These are phyloP conservation scores for Nothoprocta pentlandii DNA, from an alignment of 2,113 vertebrate genomes.

Conservation along the genomic window DNA sequence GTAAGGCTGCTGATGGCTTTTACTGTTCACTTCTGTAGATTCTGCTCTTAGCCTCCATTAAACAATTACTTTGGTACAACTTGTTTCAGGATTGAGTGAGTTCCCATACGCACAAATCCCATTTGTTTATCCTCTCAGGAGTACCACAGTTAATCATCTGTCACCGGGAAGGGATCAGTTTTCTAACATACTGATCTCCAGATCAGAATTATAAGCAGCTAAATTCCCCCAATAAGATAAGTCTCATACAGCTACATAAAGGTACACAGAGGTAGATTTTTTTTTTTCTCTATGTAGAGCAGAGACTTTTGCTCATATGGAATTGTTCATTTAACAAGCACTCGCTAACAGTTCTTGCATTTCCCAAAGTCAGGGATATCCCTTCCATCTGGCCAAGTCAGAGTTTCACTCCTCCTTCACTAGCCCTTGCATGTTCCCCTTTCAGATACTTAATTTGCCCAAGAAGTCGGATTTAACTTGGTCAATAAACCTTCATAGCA, in stretches of 20 bases:
- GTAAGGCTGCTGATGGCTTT: background rate
- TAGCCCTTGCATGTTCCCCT: background rate
- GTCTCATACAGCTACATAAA: background rate
- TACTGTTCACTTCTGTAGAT: background rate
- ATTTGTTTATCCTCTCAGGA: background rate
- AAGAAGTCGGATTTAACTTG: conserved; percentile 5
- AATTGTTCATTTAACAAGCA: background rate
- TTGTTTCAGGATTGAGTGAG: background rate
- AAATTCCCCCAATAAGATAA: background rate
- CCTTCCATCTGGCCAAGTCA: background rate
- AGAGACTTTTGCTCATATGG: background rate
- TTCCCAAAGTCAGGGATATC: background rate
- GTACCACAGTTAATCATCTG: background rate
- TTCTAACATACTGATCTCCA: background rate
- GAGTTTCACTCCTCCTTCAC: background rate
- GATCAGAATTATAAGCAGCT: background rate
- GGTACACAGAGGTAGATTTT: background rate
- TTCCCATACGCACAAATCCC: background rate
- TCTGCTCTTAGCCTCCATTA: background rate
- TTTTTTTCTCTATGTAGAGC: background rate
- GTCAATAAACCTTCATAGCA: background rate
- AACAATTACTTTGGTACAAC: background rate
- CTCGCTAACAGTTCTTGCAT: background rate
- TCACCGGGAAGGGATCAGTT: background rate
- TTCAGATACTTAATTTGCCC: background rate